These are phyloP conservation scores for Mystacornis crossleyi DNA, from an alignment of 2,113 vertebrate genomes.

Conservation along the genomic window DNA sequence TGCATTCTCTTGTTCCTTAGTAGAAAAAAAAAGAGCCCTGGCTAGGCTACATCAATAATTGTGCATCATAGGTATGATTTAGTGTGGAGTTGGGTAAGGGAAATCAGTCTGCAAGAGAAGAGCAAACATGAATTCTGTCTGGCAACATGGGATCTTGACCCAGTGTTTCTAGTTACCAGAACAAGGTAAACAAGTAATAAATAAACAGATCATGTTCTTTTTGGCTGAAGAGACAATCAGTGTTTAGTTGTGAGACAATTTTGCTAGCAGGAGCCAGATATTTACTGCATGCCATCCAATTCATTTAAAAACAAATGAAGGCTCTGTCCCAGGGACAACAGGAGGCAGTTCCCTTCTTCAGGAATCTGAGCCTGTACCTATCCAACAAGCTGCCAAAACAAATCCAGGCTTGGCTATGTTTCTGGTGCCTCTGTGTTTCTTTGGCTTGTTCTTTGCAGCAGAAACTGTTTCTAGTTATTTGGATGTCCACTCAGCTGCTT, in stretches of 20 bases:
- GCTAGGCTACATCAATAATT: background rate
- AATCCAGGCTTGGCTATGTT: background rate
- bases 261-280: background rate
- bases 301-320: background rate
- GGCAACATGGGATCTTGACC: background rate
- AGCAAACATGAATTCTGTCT: background rate
- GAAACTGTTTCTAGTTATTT: background rate
- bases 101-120: background rate
- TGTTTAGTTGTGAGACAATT: constrained; percentile 30
- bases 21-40: background rate
- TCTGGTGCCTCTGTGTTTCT: background rate
- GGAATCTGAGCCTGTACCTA: background rate
- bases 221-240: background rate
- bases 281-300: background rate
- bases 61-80: background rate
- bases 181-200: constrained; percentile 27
- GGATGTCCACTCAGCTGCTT: background rate
- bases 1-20: background rate
- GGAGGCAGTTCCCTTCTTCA: background rate
- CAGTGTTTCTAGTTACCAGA: constrained; percentile 5
- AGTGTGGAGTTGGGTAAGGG: background rate
- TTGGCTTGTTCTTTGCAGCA: background rate
- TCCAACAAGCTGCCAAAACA: constrained; percentile 1
- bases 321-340: background rate
- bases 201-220: background rate